Base-by-base conservation (phyloP, 2,113 vertebrate species). In the Excalfactoria chinensis region DNA sequence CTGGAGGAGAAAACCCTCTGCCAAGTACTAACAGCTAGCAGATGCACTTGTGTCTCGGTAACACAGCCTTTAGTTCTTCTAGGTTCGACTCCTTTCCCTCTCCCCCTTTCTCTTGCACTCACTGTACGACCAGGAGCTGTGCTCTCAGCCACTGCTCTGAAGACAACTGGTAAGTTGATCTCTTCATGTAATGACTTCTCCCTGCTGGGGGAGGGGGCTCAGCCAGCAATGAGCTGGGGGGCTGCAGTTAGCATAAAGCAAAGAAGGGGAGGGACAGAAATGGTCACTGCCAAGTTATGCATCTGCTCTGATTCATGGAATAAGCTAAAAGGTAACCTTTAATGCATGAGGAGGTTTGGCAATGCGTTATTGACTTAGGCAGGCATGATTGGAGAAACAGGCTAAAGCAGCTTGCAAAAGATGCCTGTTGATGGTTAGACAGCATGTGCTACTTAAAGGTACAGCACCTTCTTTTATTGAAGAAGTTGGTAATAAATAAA, bases 101-200 rank as follows among this genome's bases (percentile, higher is more conserved):
- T 91, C 88, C 92, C 95, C 82, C 70, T 84, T 49, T 5, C 67
- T 74, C 83, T 44, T 89, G 74, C 88, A 70, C 95, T 95, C 96
- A 56, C 92, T 19, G 87, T 48, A 89, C 95, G 95, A 83, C 95
- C 96, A 92, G 79, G 95, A 93, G 97, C 97, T 98, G 95, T 92
- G 97, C 97, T 97, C 97, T 95, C 97, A 96, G 98, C 97, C 96
- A 93, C 97, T 82, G 96, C 97, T 96, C 97, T 88, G 96, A 89
- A 97, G 98, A 97, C 96, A 98, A 97, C 98, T 98, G 98, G 98
- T 98, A 98, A 99, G 98, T 97, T 98, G 98, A 99, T 98, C 98
- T 97, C 97, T 97, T 97, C 97, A 96, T 97, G 98, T 96, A 98
- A 97, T 98, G 97, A 97, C 97, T 98, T 97, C 97, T 98, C 97